Conservation (phyloP, 1,140 invertebrate species). For the Heliothis virescens region DNA sequence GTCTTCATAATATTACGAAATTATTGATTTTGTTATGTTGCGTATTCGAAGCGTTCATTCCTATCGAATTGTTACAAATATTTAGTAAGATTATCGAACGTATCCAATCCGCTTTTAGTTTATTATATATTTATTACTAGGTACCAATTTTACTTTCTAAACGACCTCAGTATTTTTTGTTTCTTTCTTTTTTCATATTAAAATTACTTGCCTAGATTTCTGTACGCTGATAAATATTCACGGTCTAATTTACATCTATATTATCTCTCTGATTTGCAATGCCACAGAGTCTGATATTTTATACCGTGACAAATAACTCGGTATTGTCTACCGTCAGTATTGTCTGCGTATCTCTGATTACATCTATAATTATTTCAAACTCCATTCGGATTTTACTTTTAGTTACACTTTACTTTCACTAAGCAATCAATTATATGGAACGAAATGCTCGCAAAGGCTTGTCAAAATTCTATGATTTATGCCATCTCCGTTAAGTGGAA, state of each 20-base stretch:
- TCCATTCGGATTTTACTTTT: conserved; percentile 46
- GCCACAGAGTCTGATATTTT: conserved; percentile 7
- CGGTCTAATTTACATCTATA: conserved; percentile 8
- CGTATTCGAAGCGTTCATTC: neutral
- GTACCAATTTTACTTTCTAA: conserved; percentile 31
- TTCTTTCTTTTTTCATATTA: conserved; percentile 5
- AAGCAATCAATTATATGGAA: conserved; percentile 60
- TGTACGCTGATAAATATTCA: conserved; percentile 7
- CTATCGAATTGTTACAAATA: neutral
- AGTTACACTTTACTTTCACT: conserved; percentile 55
- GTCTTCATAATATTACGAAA: neutral
- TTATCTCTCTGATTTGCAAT: conserved; percentile 24
- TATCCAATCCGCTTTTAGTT: conserved; percentile 12
- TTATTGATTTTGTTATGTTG: neutral
- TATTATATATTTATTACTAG: conserved; percentile 12
- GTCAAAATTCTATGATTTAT: conserved; percentile 38
- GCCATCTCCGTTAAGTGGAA: conserved; percentile 2
- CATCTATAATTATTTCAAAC: conserved; percentile 37
- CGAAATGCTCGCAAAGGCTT: conserved; percentile 51
- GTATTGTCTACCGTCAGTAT: conserved; percentile 29
- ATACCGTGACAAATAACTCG: conserved; percentile 27
- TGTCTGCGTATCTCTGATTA: conserved; percentile 25
- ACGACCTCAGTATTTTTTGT: conserved; percentile 8
- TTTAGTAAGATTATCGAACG: conserved; percentile 1
- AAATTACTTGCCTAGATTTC: conserved; percentile 16